Evolutionary conservation across 2,113 vertebrate species (phyloP).

Genomic region (Myrmecophaga tridactyla): DNA sequence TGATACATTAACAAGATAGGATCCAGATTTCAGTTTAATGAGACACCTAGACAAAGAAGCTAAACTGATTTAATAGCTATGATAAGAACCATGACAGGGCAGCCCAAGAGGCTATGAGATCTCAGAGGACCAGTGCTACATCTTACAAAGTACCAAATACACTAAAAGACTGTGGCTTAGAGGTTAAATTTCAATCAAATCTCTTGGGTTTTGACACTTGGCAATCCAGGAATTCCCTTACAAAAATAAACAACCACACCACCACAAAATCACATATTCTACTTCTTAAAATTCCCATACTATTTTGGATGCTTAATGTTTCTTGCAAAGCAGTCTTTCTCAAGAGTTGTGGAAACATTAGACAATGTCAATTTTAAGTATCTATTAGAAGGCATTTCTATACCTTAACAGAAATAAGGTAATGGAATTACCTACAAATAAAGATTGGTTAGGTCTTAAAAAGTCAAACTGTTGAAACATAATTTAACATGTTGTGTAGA

Average conservation of each 20-base stretch:
- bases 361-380: background rate
- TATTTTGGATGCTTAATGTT: background rate
- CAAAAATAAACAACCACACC: background rate
- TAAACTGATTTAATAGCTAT: background rate
- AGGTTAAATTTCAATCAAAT: constrained; percentile 1
- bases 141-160: background rate
- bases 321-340: constrained; percentile 3
- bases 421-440: background rate
- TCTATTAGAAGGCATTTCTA: background rate
- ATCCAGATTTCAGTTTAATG: background rate
- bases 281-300: background rate
- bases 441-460: background rate
- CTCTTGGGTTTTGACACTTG: constrained; percentile 7
- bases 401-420: constrained; percentile 28
- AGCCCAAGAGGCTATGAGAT: background rate
- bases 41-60: background rate
- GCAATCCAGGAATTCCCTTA: background rate
- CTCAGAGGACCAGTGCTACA: background rate
- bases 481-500: background rate
- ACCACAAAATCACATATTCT: background rate
- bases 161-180: background rate
- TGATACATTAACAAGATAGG: background rate
- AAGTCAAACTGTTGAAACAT: background rate
- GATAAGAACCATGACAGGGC: background rate
- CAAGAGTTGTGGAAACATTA: background rate